Base-by-base conservation (phyloP, 2,888 invertebrate genomes). In the Lamellibrachia columna region DNA sequence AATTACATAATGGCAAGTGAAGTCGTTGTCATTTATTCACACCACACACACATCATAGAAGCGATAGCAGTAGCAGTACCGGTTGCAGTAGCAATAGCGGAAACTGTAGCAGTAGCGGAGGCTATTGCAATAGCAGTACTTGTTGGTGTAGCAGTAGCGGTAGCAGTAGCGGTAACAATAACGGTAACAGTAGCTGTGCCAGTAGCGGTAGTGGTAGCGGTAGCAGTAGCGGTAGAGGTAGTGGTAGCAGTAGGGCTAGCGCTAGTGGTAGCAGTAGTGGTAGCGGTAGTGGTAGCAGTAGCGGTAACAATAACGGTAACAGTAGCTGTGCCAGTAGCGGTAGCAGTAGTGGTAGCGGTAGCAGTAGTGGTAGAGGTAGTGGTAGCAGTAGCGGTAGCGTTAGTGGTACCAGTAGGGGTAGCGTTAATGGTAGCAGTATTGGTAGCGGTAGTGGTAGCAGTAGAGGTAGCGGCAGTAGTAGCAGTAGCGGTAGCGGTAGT, bases 371-470 rank as follows among this genome's bases (percentile, higher is more conserved):
- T 40, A 40, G 40, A 0, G 1, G 40, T 40, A 40, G 40, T 1
- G 40, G 40, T 40, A 40, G 40, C 40, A 1, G 40, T 40, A 40
- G 40, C 40, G 40, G 40, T 40, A 40, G 40, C 40, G 40, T 40
- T 40, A 40, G 40, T 0, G 40, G 40, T 40, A 40, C 1, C 40
- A 40, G 40, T 40, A 40, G 40, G 1, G 40, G 40, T 40, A 40
- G 90, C 90, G 15, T 22, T 90, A 90, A 1, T n/a, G n/a, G 90
- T 90, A 90, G 90, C 90, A 90, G 15, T 90, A n/a, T 15, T 1
- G n/a, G n/a, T 90, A 90, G 90, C 90, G n/a, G 90, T 90, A 90
- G 90, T n/a, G n/a, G 90, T 90, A 90, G 90, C 90, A 90, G 90
- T 90, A 90, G 15, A 1, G 1, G n/a, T 90, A n/a, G 90, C 1